A percentile compares a stretch with the other conserved stretches of the same genome.
Conservation (phyloP, 2,113 vertebrate species). For the Callipepla californica region DNA sequence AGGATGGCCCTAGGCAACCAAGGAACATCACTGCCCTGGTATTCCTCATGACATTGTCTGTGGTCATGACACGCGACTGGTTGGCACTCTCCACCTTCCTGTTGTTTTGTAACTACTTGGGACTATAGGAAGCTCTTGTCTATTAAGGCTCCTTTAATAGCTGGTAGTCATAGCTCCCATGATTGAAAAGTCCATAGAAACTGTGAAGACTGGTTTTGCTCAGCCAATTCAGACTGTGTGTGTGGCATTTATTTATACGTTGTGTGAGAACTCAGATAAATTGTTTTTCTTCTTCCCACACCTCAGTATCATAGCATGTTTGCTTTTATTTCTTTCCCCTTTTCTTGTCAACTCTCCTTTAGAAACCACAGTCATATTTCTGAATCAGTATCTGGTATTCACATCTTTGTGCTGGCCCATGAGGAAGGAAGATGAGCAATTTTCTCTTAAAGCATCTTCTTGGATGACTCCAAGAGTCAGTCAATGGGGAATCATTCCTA, state of each 20-base stretch:
- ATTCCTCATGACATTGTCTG: background rate
- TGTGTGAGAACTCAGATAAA: background rate
- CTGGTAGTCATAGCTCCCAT: background rate
- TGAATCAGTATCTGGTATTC: background rate
- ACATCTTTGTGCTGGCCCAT: background rate
- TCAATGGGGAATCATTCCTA: fast-evolving
- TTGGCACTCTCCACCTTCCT: fast-evolving
- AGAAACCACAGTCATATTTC: background rate
- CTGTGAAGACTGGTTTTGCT: background rate
- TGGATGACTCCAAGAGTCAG: background rate
- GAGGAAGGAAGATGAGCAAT: background rate
- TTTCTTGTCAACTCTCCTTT: background rate
- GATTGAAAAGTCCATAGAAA: background rate
- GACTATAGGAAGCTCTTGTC: background rate
- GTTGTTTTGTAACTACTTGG: background rate
- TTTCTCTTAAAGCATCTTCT: background rate
- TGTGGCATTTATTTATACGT: background rate
- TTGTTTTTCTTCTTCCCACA: background rate
- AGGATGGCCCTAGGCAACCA: background rate
- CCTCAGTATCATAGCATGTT: background rate
- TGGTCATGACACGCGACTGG: background rate
- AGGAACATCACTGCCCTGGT: fast-evolving
- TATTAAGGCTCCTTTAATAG: background rate
- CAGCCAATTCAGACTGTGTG: background rate
- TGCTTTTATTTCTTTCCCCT: fast-evolving